Conservation (phyloP, 1,140 invertebrate species). For the Musca domestica region DNA sequence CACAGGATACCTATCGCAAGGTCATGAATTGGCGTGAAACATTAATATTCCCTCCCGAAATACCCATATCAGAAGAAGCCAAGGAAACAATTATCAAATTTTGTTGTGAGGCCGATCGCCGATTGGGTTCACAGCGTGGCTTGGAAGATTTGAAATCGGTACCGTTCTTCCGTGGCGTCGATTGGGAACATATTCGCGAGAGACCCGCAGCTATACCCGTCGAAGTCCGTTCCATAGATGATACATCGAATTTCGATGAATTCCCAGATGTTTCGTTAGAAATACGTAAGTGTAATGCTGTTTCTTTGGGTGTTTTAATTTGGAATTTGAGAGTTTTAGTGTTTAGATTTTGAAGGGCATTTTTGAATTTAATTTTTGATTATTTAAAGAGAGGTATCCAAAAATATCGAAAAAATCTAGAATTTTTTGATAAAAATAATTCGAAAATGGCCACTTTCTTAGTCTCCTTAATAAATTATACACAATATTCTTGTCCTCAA, state of each 20-base stretch:
- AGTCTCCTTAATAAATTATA: too few species aligned
- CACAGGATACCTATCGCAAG: conserved; percentile 98
- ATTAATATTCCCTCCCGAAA: conserved; percentile 96
- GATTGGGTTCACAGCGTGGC: conserved; percentile 84
- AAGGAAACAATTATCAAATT: conserved; percentile 85
- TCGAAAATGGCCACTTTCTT: too few species aligned
- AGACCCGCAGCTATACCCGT: conserved; percentile 96
- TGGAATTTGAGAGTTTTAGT: too few species aligned
- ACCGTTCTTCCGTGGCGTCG: conserved; percentile 87
- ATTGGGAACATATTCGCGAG: conserved; percentile 96
- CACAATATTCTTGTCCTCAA: too few species aligned
- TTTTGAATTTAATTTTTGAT: too few species aligned
- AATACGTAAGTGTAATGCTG: conserved; percentile 85
- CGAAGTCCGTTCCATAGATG: conserved; percentile 90
- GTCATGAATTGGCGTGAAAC: conserved; percentile 99
- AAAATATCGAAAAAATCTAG: too few species aligned
- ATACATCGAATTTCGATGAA: conserved; percentile 99
- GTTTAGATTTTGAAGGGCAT: too few species aligned
- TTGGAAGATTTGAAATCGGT: conserved; percentile 84
- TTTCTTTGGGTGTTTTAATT: too few species aligned
- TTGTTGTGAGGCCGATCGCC: conserved; percentile 91
- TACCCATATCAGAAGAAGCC: conserved; percentile 95
- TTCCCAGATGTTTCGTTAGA: conserved; percentile 98
- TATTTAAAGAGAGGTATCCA: too few species aligned
- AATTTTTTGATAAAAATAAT: too few species aligned